These are phyloP conservation scores for Agrochola lychnidis DNA, from an alignment of 2,888 invertebrate species.

Conservation along the genomic window DNA sequence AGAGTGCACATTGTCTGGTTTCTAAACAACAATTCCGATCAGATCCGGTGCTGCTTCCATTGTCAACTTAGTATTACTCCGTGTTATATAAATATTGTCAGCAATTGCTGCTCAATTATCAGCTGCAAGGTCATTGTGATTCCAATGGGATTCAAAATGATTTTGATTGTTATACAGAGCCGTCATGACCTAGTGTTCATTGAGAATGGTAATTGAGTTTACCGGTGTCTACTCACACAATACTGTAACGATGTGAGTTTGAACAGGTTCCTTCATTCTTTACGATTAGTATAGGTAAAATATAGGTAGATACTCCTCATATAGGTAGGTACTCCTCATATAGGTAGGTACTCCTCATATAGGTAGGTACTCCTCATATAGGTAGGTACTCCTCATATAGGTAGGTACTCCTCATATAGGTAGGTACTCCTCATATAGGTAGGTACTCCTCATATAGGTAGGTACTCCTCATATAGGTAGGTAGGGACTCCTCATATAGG, in stretches of 20 bases:
- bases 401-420: not conserved
- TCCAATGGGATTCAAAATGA: conserved; percentile 26
- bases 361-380: not conserved
- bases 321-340: not conserved
- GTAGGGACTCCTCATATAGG: too few relatives aligned
- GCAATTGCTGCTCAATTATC: conserved; percentile 43
- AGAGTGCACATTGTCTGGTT: not conserved
- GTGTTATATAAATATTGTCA: conserved; percentile 32
- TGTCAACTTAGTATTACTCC: conserved; percentile 31
- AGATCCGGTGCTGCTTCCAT: conserved; percentile 12
- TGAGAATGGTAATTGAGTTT: conserved; percentile 22
- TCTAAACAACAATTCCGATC: conserved; percentile 11
- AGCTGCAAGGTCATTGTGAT: conserved; percentile 26
- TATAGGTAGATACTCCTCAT: not conserved
- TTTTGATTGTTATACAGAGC: conserved; percentile 29
- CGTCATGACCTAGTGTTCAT: conserved; percentile 26
- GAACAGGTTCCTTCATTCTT: not conserved
- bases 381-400: not conserved
- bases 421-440: not conserved
- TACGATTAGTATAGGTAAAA: not conserved
- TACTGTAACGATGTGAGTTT: not conserved
- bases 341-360: not conserved
- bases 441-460: not conserved
- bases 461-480: not conserved
- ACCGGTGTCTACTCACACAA: not conserved